Percentiles rank a stretch among this genome's conserved stretches.
phyloP scores from a whole-genome alignment of 30 jellyfish, hydroid and myxozoan genomes.

The Catostylus mosaicus region DNA sequence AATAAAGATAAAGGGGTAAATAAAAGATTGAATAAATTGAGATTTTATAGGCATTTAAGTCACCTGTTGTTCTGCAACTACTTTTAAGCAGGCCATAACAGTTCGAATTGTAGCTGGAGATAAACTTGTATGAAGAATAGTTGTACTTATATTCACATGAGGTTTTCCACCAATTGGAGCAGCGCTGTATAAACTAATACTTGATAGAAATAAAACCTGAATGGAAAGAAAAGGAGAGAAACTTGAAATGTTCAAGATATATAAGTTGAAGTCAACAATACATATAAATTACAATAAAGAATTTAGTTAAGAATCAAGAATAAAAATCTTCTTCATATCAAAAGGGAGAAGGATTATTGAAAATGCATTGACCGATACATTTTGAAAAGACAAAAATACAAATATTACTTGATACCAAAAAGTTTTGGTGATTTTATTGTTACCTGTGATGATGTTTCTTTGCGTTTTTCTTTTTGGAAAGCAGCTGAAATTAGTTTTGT shows the following conservation, averaged over 20 bases:
- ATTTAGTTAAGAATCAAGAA: no score
- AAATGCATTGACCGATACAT: no score
- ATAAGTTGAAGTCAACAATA: no score
- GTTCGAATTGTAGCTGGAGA: conserved; percentile 92
- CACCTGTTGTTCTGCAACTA: conserved; percentile 61
- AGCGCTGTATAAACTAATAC: conserved; percentile 74
- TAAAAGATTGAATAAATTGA: not conserved
- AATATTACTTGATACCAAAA: no score
- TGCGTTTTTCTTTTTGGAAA: conserved; percentile 71
- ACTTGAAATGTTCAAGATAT: no score
- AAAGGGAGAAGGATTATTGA: no score
- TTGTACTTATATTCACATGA: conserved; percentile 71
- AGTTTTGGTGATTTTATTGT: no score
- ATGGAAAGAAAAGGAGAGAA: no score
- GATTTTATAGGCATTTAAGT: not conserved
- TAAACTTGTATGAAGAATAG: conserved; percentile 56
- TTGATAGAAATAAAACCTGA: conserved; percentile 72
- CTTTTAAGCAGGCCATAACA: conserved; percentile 65
- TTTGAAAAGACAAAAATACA: no score
- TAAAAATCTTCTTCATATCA: no score
- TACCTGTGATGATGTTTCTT: conserved; percentile 73
- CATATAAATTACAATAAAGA: no score
- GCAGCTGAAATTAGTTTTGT: conserved; percentile 76
- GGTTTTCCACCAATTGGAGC: conserved; percentile 93
- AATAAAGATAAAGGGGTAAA: not conserved